phyloP scores from a whole-genome alignment of 2,797 vertebrate genomes.

The Sebastes taczanowskii region DNA sequence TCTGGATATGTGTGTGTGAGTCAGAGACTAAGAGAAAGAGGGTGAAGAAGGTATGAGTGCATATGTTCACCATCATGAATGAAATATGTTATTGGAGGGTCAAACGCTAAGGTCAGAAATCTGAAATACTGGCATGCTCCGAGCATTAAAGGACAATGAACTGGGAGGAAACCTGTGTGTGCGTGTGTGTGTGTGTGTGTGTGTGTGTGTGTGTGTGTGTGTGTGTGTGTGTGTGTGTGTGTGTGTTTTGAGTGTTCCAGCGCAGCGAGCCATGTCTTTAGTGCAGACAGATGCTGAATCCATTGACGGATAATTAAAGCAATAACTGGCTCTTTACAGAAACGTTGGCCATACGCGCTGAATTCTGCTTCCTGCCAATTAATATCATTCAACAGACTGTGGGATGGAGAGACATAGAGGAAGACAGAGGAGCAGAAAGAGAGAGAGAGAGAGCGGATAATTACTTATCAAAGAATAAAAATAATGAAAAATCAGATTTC shows the following conservation, averaged over 20 bases:
- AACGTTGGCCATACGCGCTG: slow-evolving; percentile 12
- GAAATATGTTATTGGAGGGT: slow-evolving; percentile 15
- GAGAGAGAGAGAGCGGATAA: slow-evolving; percentile 2
- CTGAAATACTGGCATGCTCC: slow-evolving; percentile 8
- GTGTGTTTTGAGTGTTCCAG: slow-evolving; percentile 21
- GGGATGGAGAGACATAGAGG: slow-evolving; percentile 14
- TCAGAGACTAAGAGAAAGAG: neutral
- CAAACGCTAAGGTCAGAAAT: neutral
- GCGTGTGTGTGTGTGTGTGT: slow-evolving; percentile 2
- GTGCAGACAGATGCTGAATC: slow-evolving; percentile 61
- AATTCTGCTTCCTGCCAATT: slow-evolving; percentile 47
- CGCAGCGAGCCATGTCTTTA: slow-evolving; percentile 35
- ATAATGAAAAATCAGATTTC: slow-evolving; percentile 19
- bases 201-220: neutral
- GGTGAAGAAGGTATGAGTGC: neutral
- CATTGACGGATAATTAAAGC: slow-evolving; percentile 64
- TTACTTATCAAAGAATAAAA: slow-evolving; percentile 41
- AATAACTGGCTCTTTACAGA: slow-evolving; percentile 50
- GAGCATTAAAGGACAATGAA: slow-evolving; percentile 17
- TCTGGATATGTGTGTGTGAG: slow-evolving; percentile 8
- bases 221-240: slow-evolving; percentile 5
- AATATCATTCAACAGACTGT: slow-evolving; percentile 37
- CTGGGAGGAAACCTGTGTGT: slow-evolving; percentile 4
- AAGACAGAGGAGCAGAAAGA: neutral
- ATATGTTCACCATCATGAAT: slow-evolving; percentile 6